Evolutionary conservation across 2,797 vertebrate genomes (phyloP).

Genomic region (Syncerus caffer): DNA sequence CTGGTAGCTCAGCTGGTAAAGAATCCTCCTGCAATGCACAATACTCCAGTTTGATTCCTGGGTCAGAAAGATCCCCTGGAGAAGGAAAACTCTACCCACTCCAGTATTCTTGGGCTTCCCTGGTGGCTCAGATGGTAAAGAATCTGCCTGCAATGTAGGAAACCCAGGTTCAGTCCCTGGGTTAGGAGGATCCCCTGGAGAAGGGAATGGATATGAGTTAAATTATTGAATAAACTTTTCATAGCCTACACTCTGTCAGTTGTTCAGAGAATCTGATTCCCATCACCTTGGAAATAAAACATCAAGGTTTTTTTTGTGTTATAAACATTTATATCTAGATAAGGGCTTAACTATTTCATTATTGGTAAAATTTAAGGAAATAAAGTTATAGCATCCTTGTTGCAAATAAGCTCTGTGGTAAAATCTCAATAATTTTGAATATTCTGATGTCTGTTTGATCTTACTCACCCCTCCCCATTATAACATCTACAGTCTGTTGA

Average conservation of each 20-base stretch:
- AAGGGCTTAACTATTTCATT: conserved; percentile 9
- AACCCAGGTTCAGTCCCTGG: not conserved
- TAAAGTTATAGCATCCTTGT: not conserved
- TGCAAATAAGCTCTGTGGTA: not conserved
- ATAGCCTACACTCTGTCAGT: not conserved
- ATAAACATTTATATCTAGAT: not conserved
- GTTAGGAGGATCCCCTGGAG: not conserved
- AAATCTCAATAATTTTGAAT: conserved; percentile 8
- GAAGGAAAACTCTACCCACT: not conserved
- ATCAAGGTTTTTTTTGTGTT: not conserved
- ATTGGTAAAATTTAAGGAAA: not conserved
- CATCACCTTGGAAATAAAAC: conserved; percentile 1
- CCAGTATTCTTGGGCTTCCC: not conserved
- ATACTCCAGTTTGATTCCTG: not conserved
- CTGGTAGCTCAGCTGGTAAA: not conserved
- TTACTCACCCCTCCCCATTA: not conserved
- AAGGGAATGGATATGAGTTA: not conserved
- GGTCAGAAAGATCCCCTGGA: not conserved
- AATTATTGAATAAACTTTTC: not conserved
- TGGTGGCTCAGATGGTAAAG: not conserved
- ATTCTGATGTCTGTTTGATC: conserved; percentile 21
- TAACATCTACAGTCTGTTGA: not conserved
- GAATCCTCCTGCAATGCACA: not conserved
- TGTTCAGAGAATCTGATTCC: not conserved
- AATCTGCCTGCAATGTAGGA: not conserved